Conservation (phyloP, 2,797 vertebrate genomes). For the Myiothlypis chrysogaster region DNA sequence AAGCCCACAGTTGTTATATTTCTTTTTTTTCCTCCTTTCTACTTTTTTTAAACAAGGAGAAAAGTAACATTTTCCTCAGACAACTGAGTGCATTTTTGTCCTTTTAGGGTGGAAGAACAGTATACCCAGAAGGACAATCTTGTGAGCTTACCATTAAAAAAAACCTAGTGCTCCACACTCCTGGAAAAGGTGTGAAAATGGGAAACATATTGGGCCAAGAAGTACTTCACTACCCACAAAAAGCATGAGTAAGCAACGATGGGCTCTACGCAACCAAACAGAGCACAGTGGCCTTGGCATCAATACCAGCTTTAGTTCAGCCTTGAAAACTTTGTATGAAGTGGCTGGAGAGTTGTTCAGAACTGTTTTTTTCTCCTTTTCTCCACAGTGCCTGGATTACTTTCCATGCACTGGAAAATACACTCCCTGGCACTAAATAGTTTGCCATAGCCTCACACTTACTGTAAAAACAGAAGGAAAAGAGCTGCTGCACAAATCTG, state of each 20-base stretch:
- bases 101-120: not conserved
- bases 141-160: not conserved
- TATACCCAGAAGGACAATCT: not conserved
- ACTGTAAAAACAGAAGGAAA: conserved; percentile 40
- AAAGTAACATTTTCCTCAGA: not conserved
- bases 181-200: not conserved
- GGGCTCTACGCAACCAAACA: not conserved
- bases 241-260: not conserved
- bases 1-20: not conserved
- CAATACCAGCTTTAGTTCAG: not conserved
- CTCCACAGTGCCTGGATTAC: not conserved
- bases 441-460: not conserved
- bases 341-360: not conserved
- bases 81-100: not conserved
- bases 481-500: not conserved
- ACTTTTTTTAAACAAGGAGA: not conserved
- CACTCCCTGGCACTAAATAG: not conserved
- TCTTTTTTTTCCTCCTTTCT: not conserved
- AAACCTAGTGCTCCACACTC: not conserved
- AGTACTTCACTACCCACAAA: not conserved
- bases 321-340: not conserved
- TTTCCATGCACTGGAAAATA: not conserved
- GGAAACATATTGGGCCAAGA: not conserved
- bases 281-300: not conserved
- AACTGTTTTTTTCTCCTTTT: not conserved